These are phyloP conservation scores for Bettongia penicillata DNA, from an alignment of 2,113 vertebrate genomes.

Conservation along the genomic window DNA sequence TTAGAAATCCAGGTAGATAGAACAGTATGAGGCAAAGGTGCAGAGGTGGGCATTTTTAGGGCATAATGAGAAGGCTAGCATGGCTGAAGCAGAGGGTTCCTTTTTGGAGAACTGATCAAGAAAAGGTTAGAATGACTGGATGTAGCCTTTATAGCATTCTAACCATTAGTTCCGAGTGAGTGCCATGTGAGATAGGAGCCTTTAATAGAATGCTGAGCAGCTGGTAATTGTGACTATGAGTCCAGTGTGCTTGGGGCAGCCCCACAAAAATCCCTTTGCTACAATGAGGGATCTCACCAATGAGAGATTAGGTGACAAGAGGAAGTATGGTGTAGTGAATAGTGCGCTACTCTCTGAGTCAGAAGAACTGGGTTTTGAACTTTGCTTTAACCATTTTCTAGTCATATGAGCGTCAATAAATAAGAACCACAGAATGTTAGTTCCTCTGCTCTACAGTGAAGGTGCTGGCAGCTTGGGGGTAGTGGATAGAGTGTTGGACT, in stretches of 20 bases:
- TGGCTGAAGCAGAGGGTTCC: background rate
- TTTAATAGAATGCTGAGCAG: background rate
- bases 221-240: background rate
- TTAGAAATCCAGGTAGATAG: background rate
- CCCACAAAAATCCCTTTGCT: background rate
- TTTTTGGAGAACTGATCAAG: background rate
- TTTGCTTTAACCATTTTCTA: background rate
- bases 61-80: background rate
- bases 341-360: background rate
- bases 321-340: background rate
- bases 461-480: background rate
- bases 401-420: background rate
- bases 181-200: background rate
- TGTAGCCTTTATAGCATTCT: background rate
- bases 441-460: background rate
- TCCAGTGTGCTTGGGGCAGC: background rate
- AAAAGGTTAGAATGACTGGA: background rate
- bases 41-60: background rate
- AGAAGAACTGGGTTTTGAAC: background rate
- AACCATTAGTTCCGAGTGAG: background rate
- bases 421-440: background rate
- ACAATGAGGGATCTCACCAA: background rate
- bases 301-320: background rate
- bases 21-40: background rate
- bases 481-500: background rate